Percentiles rank a stretch among this genome's conserved stretches.
Conservation (phyloP, 2,113 vertebrate species). For the Gobius niger region DNA sequence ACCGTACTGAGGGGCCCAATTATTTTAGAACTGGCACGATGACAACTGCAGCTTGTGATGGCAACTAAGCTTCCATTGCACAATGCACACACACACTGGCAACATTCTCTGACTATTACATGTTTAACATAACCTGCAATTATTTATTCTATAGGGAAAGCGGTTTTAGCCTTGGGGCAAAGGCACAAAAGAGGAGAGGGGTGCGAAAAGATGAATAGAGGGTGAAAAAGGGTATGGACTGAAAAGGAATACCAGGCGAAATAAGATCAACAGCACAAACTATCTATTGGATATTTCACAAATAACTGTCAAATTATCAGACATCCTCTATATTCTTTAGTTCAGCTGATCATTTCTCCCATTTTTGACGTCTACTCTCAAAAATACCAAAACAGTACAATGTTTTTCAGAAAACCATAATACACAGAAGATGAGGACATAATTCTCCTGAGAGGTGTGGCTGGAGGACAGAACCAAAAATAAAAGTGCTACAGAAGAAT, state of each 20-base stretch:
- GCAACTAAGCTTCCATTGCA: constrained; percentile 9
- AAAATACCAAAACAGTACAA: neutral
- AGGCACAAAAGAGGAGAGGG: constrained; percentile 1
- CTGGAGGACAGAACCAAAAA: neutral
- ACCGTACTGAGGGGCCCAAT: constrained; percentile 21
- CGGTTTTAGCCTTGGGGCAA: neutral
- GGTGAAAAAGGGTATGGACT: neutral
- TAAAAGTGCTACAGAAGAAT: constrained; percentile 5
- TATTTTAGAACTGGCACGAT: constrained; percentile 21
- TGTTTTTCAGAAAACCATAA: neutral
- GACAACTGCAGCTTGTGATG: constrained; percentile 14
- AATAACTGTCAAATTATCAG: neutral
- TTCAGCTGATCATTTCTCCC: too few species aligned
- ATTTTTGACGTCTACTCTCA: neutral
- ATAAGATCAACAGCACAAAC: neutral
- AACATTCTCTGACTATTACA: constrained; percentile 11
- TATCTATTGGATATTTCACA: neutral
- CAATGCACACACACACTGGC: constrained; percentile 15
- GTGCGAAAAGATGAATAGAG: constrained; percentile 5
- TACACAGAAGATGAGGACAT: neutral
- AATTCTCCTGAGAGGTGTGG: neutral
- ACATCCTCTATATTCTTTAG: too few species aligned
- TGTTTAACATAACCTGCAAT: constrained; percentile 20
- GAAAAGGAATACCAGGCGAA: neutral
- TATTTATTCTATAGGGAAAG: constrained; percentile 20